Evolutionary conservation across 2,888 invertebrate species (phyloP), one percentile per base, ranked within the genome.

Genomic region (Nemurella pictetii): DNA sequence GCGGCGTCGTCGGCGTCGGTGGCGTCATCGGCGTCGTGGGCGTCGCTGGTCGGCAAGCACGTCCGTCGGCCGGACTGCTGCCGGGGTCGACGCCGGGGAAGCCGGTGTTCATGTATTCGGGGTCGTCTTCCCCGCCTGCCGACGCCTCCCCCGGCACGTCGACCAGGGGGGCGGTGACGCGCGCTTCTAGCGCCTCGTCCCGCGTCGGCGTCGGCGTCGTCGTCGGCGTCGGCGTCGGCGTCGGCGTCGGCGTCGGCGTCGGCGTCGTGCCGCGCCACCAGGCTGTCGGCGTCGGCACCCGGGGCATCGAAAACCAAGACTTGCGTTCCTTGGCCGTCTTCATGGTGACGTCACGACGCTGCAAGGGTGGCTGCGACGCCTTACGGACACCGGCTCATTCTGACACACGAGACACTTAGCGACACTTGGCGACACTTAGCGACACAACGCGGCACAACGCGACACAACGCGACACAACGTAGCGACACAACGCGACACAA

Each of bases 231-330:
- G n/a, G n/a, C n/a, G n/a, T n/a, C n/a, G n/a, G 73, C 30, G 28
- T 35, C 73, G 73, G 73, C 29, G n/a, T 80, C 80, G 77, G 77
- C 26, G 80, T 29, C 26, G 83, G 25, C n/a, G 55, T 55, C 80
- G 35, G 78, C 80, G 36, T 20, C 12, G 74, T 30, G 75, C 32
- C 15, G 72, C 80, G 32, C 84, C 84, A 84, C 84, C 84, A 84
- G 26, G 27, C 35, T 26, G 80, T 35, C 15, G 84, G 84, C 36
- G 27, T 5, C 74, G 55, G 83, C 55, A 84, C 80, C 29, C 78
- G 28, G 20, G 84, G 80, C 72, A 84, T 78, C 36, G 36, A 28
- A 20, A 77, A 84, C 84, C 84, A 84, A 5, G 82, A 82, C 28
- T 77, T 75, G 25, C 84, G 84, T 2, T 84, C 84, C 36, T 72